These are phyloP conservation scores for Marmota flaviventris DNA, from an alignment of 2,113 vertebrate genomes.

Conservation along the genomic window DNA sequence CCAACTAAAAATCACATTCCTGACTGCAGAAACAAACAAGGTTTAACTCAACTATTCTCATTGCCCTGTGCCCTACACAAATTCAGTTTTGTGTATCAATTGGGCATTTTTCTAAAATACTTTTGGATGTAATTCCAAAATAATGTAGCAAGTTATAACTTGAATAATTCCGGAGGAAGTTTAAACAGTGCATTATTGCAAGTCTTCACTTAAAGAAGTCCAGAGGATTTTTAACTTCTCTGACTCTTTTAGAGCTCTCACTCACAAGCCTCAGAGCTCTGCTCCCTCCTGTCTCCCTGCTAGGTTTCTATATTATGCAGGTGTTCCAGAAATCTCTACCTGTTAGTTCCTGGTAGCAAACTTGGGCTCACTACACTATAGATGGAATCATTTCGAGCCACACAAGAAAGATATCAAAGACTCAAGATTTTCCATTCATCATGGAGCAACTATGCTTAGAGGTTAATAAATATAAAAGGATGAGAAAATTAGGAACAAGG, in stretches of 20 bases:
- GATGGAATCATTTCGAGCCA: background rate
- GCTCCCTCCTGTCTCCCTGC: no score
- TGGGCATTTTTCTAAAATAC: slow-evolving; percentile 29
- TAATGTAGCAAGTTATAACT: background rate
- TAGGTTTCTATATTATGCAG: background rate
- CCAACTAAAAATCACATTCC: slow-evolving; percentile 14
- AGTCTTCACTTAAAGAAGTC: background rate
- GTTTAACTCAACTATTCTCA: background rate
- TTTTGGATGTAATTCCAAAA: background rate
- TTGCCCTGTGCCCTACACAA: background rate
- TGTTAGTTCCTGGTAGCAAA: background rate
- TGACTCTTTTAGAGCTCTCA: background rate
- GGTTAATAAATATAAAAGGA: slow-evolving; percentile 15
- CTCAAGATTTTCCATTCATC: background rate
- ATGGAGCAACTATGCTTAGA: background rate
- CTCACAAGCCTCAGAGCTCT: background rate
- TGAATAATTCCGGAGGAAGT: background rate
- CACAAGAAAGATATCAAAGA: background rate
- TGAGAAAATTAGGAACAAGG: background rate
- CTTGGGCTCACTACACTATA: background rate
- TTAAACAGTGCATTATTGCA: background rate
- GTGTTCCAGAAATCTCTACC: background rate
- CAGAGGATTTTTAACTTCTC: background rate
- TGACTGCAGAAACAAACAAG: background rate
- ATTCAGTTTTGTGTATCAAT: background rate